Evolutionary conservation across 2,888 invertebrate species (phyloP).

Genomic region (Stenotaenia linearis): DNA sequence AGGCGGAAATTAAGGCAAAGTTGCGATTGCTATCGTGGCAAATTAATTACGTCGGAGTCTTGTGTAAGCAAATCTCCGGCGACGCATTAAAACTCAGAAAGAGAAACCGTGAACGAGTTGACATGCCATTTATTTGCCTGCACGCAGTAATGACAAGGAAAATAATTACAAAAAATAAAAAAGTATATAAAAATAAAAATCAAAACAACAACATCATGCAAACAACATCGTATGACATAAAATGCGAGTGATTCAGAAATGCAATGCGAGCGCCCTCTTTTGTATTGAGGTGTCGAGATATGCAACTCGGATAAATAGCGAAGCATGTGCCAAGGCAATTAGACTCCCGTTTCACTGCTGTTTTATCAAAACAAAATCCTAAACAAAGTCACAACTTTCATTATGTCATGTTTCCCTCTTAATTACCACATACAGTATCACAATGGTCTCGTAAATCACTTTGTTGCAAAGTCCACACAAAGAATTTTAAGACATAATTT

Average conservation of each 20-base stretch:
- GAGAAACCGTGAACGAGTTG: constrained; percentile 10
- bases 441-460: constrained; percentile 6
- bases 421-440: background rate
- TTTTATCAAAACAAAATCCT: constrained; percentile 26
- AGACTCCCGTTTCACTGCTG: constrained; percentile 19
- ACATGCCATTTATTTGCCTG: constrained; percentile 21
- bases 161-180: background rate
- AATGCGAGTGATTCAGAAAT: background rate
- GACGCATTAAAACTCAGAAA: constrained; percentile 15
- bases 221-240: constrained; percentile 2
- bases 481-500: background rate
- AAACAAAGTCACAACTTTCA: constrained; percentile 8
- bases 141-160: background rate
- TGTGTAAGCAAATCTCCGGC: constrained; percentile 30
- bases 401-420: constrained; percentile 19
- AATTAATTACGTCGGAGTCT: constrained; percentile 21
- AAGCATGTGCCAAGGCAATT: constrained; percentile 20
- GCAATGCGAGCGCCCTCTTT: constrained; percentile 3
- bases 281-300: constrained; percentile 20
- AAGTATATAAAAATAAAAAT: background rate
- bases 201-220: background rate
- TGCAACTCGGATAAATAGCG: constrained; percentile 21
- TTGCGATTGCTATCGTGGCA: background rate
- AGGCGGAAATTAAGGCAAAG: constrained; percentile 30
- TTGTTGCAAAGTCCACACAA: background rate